Conservation (phyloP, 2,797 vertebrate genomes). For the Enteromius treurensis region DNA sequence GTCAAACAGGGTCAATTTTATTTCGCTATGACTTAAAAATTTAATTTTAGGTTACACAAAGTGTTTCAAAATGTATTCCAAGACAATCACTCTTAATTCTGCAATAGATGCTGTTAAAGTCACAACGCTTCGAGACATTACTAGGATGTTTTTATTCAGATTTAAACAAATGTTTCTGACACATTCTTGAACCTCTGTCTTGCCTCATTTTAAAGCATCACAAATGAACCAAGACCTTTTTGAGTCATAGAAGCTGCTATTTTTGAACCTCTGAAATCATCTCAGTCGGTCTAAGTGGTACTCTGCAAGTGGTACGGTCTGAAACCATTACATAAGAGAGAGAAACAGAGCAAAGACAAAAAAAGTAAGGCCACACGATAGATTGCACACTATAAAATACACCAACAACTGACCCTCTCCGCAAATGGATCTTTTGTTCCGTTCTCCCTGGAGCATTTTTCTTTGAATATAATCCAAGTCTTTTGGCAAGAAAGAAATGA, state of each 20-base stretch:
- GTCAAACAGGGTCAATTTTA: not conserved
- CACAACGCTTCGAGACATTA: constrained; percentile 31
- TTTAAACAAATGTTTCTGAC: constrained; percentile 61
- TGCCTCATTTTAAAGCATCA: constrained; percentile 52
- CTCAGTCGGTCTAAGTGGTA: not conserved
- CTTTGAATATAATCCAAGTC: constrained; percentile 54
- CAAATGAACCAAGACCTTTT: constrained; percentile 53
- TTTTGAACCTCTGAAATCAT: constrained; percentile 30
- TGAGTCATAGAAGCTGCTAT: constrained; percentile 30
- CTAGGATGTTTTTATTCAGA: constrained; percentile 58
- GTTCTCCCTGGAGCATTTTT: constrained; percentile 44
- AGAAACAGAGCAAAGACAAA: constrained; percentile 58
- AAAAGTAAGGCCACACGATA: constrained; percentile 65
- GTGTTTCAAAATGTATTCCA: not conserved
- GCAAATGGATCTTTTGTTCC: constrained; percentile 51
- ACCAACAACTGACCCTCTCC: constrained; percentile 58
- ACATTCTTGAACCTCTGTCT: constrained; percentile 56
- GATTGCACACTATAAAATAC: constrained; percentile 65
- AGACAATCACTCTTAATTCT: not conserved
- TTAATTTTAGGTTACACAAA: not conserved
- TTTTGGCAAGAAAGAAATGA: constrained; percentile 46
- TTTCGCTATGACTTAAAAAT: not conserved
- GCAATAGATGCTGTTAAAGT: not conserved
- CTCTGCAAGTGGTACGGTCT: constrained; percentile 33
- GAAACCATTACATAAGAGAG: constrained; percentile 47